Evolutionary conservation across 2,888 invertebrate genomes (phyloP), one percentile per base, ranked within the genome.

Genomic region (Hirudinaria manillensis): DNA sequence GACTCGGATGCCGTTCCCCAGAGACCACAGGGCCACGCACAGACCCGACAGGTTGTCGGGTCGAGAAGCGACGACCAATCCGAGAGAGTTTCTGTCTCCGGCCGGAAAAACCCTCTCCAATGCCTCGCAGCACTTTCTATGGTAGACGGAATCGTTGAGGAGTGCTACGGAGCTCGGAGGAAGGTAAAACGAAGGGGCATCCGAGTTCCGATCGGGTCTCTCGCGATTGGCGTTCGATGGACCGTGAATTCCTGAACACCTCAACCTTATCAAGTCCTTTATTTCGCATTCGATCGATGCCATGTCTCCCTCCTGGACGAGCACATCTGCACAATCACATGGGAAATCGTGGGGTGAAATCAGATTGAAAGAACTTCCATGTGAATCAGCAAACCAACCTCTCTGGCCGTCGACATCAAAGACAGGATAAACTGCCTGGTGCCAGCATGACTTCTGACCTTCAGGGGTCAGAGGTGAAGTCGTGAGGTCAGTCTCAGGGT

Each of bases 391-490:
- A 61, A 6, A 6, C 61, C 61, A 16, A 24, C 61, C 24, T 24
- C 61, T 29, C 1, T 16, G 24, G 4, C 24, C 61, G 29, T 61
- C 13, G 21, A 61, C 21, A 19, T 61, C 61, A n/a, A 27, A 74
- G 13, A 84, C 80, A 32, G 89, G 89, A 82, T 90, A 91, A 56
- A 92, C 86, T 10, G 91, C 91, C 82, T 91, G 91, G 82, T 92
- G 91, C 92, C 92, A 93, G 80, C 91, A 91, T 16, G 65, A 55
- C 27, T 38, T 71, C 65, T 32, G 27, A 32, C 24, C 68, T 65
- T 53, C 75, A 90, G 90, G 90, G 72, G 89, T 89, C 56, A 92
- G 85, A 0, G 84, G 76, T 6, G 76, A 76, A 7, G 76, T 67
- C n/a, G 67, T 51, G 45, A 76, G 72, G n/a, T 29, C 86, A 51